These are phyloP conservation scores for Ochlodes sylvanus DNA, from an alignment of 2,888 invertebrate species.

Conservation along the genomic window DNA sequence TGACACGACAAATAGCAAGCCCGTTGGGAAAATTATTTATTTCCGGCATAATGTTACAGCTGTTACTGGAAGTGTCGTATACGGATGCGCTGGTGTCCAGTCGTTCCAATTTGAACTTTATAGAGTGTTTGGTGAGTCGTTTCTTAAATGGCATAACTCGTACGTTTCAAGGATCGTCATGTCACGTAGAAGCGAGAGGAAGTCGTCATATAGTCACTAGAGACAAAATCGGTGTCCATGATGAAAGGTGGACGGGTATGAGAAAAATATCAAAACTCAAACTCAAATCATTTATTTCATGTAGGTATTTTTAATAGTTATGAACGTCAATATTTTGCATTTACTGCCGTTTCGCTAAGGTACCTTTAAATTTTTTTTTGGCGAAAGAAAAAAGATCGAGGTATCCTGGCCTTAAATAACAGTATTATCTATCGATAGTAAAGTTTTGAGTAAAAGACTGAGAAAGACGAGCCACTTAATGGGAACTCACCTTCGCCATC, in stretches of 20 bases:
- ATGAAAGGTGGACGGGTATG: not conserved
- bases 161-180: constrained; percentile 41
- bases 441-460: no score
- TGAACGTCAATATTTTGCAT: no score
- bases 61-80: constrained; percentile 31
- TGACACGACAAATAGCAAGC: constrained; percentile 30
- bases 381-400: no score
- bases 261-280: not conserved
- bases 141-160: not conserved
- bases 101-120: not conserved
- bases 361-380: no score
- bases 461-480: no score
- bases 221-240: constrained; percentile 47
- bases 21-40: constrained; percentile 35
- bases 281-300: no score
- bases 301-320: no score
- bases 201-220: constrained; percentile 43
- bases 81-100: constrained; percentile 16
- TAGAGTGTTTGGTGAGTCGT: not conserved
- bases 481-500: no score
- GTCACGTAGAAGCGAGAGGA: constrained; percentile 47
- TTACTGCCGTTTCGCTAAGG: no score
- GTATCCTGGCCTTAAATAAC: no score
- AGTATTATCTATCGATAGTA: no score
- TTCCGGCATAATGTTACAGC: constrained; percentile 35